Percentiles rank a stretch among this genome's conserved stretches.
Conservation (phyloP, 1,140 invertebrate genomes). For the Doryteuthis pealeii region DNA sequence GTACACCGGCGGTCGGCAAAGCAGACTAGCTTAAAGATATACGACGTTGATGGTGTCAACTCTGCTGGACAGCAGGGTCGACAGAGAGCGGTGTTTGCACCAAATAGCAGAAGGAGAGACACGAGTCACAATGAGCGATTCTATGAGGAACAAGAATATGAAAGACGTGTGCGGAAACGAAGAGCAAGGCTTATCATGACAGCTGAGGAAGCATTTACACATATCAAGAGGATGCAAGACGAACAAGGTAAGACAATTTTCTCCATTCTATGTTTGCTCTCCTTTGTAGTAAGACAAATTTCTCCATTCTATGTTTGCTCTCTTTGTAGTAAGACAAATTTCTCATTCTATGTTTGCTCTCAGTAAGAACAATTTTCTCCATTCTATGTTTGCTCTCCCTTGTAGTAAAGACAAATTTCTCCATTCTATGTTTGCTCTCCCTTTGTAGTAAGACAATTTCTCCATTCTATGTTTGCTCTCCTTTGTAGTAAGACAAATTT, state of each 20-base stretch:
- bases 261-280: too few species aligned
- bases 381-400: neutral
- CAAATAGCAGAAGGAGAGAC: conserved; percentile 69
- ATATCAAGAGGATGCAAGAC: conserved; percentile 74
- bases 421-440: neutral
- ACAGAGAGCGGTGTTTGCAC: conserved; percentile 69
- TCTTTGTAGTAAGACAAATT: too few species aligned
- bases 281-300: too few species aligned
- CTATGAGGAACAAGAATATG: conserved; percentile 97
- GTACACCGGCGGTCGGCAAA: conserved; percentile 44
- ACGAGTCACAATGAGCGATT: conserved; percentile 91
- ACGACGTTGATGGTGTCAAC: conserved; percentile 82
- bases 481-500: too few species aligned
- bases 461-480: conserved; percentile 56
- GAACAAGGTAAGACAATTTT: conserved; percentile 62
- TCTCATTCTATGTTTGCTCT: too few species aligned
- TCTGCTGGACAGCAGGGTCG: conserved; percentile 43
- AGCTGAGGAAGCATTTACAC: conserved; percentile 95
- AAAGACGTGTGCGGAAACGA: conserved; percentile 86
- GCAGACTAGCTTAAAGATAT: conserved; percentile 84
- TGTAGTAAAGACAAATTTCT: too few species aligned
- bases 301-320: too few species aligned
- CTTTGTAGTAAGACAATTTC: neutral
- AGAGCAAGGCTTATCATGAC: conserved; percentile 85
- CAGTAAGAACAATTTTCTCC: conserved; percentile 29